Evolutionary conservation across 2,888 invertebrate genomes (phyloP), one percentile per base, ranked within the genome.

Genomic region (Digitonthophagus gazella): DNA sequence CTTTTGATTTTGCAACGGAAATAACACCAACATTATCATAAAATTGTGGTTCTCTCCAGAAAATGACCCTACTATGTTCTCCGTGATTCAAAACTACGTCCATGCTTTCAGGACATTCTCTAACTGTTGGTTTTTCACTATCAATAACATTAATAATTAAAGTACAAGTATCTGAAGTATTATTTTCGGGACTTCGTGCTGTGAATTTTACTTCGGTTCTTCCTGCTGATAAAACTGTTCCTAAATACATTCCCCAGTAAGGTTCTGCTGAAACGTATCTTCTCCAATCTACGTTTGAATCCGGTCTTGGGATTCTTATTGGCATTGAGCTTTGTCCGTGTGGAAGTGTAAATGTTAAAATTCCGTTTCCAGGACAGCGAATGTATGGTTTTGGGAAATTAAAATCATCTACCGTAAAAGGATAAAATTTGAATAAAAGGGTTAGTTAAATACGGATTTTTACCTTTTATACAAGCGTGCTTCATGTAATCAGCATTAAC

Each of bases 31-130:
- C 85, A 75, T 88, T 87, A 78, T 88, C 87, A 19, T 82, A 82
- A 75, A 91, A 90, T 57, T 83, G 80, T 0, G 91, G 90, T 74
- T 91, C 90, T 57, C 85, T 85, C 91, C 91, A 91, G 72, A 84
- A 83, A 58, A 90, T 84, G 57, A 85, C 83, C 19, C 87, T 84
- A 66, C 85, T 84, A 0, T 80, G 81, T 78, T 89, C 88, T 58
- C 87, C 85, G 11, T 83, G 82, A 61, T 82, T 80, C 65, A 90
- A 78, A 15, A 83, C 80, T 18, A 88, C 86, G 72, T 88, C 87
- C 75, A 90, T 87, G 3, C 89, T 87, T 58, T 84, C 80, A 0
- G 91, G 90, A 77, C 91, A 91, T 71, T 84, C 85, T 56, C 80
- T 80, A 19, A 88, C 84, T 67, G 80, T 81, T 0, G 90, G 90